Base-by-base conservation (phyloP, 2,113 vertebrate genomes). In the Rallus limicola region DNA sequence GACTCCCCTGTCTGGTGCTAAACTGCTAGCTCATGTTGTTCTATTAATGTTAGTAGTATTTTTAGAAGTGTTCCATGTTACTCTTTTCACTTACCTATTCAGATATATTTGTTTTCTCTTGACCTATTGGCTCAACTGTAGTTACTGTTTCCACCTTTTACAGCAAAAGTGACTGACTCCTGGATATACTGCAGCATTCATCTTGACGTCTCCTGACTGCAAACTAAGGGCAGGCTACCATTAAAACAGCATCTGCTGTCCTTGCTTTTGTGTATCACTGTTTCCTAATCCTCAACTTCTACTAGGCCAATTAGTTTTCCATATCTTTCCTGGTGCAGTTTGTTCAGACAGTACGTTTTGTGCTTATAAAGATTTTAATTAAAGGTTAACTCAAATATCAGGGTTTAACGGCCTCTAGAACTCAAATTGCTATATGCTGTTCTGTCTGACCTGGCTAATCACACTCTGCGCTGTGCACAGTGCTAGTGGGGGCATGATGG, bases 21-120 rank as follows among this genome's bases (percentile, higher is more conserved):
- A 88, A 94, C 72, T 88, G 82, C 86, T 83, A 64, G 34, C 82
- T 97, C 88, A 83, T 74, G 56, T 44, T 56, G 86, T 94, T 86
- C 87, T 94, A 63, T 95, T 89, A 88, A 56, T 1, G 2, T 83
- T 2, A 0, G 44, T 20, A 63, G 36, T 93, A 94, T 95, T 93
- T 97, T 95, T 95, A 95, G 91, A 93, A 88, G 56, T 21, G 36
- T 8, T 59, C 14, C 11, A 4, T 75, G 46, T 60, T 88, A 86
- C 60, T 88, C 46, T 83, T 94, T 80, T 88, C 31, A 70, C 46
- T 88, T 74, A 64, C 7, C 11, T 11, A 28, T 70, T 90, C 64
- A 83, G 77, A 90, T 16, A 9, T 23, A 63, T 42, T 90, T 86
- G 25, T 59, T 90, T 91, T 91, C 33, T 72, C 59, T 88, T 77